Evolutionary conservation across 2,113 vertebrate genomes (phyloP).

Genomic region (Carollia perspicillata): DNA sequence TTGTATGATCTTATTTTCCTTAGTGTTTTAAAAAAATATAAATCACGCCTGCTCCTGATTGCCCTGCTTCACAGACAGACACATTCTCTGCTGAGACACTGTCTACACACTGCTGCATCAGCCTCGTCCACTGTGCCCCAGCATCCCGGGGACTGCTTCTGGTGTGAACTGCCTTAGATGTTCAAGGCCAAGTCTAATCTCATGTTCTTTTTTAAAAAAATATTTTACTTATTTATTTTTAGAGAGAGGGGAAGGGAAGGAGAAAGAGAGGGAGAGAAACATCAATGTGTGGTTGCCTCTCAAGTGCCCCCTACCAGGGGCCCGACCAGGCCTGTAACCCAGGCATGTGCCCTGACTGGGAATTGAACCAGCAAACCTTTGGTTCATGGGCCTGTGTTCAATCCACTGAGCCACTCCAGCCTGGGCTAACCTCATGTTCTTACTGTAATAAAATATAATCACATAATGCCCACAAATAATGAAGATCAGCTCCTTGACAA

Average conservation of each 20-base stretch:
- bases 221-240: no score
- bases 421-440: slow-evolving; percentile 44
- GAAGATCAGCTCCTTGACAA: slow-evolving; percentile 61
- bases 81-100: slow-evolving; percentile 47
- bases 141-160: slow-evolving; percentile 53
- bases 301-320: no score
- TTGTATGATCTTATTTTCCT: slow-evolving; percentile 38
- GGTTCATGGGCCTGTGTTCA: no score
- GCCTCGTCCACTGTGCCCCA: slow-evolving; percentile 23
- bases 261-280: no score
- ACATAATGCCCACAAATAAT: slow-evolving; percentile 71
- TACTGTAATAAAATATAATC: slow-evolving; percentile 72
- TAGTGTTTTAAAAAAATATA: slow-evolving; percentile 40
- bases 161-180: slow-evolving; percentile 32
- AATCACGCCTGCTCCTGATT: not conserved
- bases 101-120: slow-evolving; percentile 33
- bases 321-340: no score
- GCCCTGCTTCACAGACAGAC: slow-evolving; percentile 41
- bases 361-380: no score
- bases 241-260: no score
- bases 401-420: no score
- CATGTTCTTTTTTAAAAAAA: slow-evolving; percentile 21
- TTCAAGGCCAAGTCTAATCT: slow-evolving; percentile 62
- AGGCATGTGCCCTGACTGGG: no score
- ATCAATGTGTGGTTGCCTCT: no score